Conservation (phyloP, 2,113 vertebrate genomes). For the Cololabis saira region DNA sequence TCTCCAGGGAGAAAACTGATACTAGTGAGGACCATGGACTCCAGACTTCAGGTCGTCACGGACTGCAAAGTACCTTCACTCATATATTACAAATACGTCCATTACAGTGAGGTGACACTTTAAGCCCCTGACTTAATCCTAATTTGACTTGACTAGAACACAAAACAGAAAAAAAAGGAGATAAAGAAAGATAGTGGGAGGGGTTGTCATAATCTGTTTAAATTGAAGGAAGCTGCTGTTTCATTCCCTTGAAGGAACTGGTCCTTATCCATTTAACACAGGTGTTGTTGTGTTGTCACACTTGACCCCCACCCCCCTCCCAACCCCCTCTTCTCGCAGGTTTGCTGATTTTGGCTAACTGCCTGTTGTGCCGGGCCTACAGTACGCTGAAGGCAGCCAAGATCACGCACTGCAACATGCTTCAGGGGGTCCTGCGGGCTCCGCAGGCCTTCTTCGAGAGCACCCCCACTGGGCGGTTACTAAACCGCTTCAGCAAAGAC, state of each 20-base stretch:
- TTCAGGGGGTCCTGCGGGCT: conserved; percentile 80
- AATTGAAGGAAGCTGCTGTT: no score
- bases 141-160: no score
- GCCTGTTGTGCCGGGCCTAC: conserved; percentile 80
- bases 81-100: no score
- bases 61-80: no score
- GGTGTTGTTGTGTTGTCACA: conserved; percentile 63
- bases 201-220: no score
- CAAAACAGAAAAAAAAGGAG: no score
- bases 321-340: conserved; percentile 71
- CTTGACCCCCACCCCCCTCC: conserved; percentile 33
- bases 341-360: conserved; percentile 82
- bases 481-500: conserved; percentile 87
- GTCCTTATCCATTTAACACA: conserved; percentile 54
- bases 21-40: no score
- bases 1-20: no score
- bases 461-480: conserved; percentile 81
- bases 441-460: conserved; percentile 84
- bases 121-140: no score
- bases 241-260: background rate
- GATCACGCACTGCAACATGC: conserved; percentile 80
- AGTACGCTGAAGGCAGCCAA: conserved; percentile 81
- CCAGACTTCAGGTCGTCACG: no score
- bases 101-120: no score
- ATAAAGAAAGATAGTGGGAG: no score